Evolutionary conservation across 2,888 invertebrate species (phyloP), one percentile per base, ranked within the genome.

Genomic region (Diarsia brunnea): DNA sequence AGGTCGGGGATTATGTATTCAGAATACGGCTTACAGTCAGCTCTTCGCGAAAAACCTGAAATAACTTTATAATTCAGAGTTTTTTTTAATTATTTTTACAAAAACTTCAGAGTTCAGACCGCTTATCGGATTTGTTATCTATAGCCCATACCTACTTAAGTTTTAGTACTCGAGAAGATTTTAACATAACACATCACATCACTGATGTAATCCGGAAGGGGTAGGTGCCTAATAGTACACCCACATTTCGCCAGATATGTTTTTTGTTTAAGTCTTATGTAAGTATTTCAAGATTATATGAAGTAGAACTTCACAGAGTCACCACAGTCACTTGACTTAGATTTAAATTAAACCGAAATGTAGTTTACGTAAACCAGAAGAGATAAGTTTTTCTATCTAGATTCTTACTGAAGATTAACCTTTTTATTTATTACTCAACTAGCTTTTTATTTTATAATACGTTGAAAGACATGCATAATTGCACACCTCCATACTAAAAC

Each of bases 1-100:
- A 84, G 78, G 78, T 81, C 61, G 60, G 16, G 81, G 81, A 81
- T 84, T 84, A 84, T 61, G 74, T 84, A 84, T 84, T 84, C 84
- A 84, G 72, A 84, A 75, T 81, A 78, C 78, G 67, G 82, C 85
- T 84, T 81, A 78, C 64, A 70, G 82, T 75, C 81, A 84, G 69
- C 69, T 81, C 69, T 83, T 77, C 70, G 85, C 58, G 72, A 81
- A 74, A 74, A 84, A 78, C 81, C 84, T 84, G 78, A 67, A 78
- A 81, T 74, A 81, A 81, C 72, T 84, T 81, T 74, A 81, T 72
- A 72, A 73, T 75, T 72, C 60, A 66, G n/a, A 43, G 14, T 31
- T 63, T 64, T 81, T 66, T 61, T 81, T 69, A 69, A 63, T 51
- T 82, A 64, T 75, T 75, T 75, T 69, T 49, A 64, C n/a, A 69